Conservation (phyloP, 2,888 invertebrate species). For the Chouioia cunea region DNA sequence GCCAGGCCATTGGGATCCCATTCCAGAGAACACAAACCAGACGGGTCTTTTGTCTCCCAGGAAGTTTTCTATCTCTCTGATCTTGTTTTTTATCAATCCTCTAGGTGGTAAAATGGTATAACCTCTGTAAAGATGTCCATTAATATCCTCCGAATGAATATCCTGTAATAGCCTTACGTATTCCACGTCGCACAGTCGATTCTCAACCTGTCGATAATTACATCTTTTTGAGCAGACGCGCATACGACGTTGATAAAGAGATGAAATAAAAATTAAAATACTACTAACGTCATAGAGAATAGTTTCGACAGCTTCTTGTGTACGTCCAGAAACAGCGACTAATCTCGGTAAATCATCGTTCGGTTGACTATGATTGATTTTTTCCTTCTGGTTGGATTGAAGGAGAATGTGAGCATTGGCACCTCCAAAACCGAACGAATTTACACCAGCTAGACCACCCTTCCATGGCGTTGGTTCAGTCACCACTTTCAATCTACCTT, state of each 20-base stretch:
- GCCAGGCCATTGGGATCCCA: constrained; percentile 90
- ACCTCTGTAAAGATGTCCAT: constrained; percentile 81
- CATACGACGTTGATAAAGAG: not conserved
- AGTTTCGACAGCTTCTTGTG: constrained; percentile 78
- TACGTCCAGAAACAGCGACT: constrained; percentile 82
- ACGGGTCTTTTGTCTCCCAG: constrained; percentile 77
- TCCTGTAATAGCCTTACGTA: constrained; percentile 73
- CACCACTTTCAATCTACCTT: constrained; percentile 79
- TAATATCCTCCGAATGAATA: constrained; percentile 70
- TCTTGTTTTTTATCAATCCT: constrained; percentile 16
- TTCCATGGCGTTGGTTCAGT: constrained; percentile 78
- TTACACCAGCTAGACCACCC: constrained; percentile 82
- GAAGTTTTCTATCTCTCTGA: constrained; percentile 65
- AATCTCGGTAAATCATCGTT: constrained; percentile 79
- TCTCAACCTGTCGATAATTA: constrained; percentile 51
- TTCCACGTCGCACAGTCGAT: constrained; percentile 74
- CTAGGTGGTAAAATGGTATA: constrained; percentile 73
- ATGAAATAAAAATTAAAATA: constrained; percentile 18
- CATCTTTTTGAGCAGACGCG: not conserved
- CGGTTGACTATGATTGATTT: constrained; percentile 74
- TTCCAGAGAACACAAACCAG: constrained; percentile 92
- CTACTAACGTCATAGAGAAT: constrained; percentile 74
- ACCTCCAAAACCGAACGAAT: constrained; percentile 96
- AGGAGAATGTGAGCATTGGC: constrained; percentile 82
- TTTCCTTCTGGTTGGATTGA: constrained; percentile 73